Base-by-base conservation (phyloP, 2,113 vertebrate species). In the Barnardius zonarius region DNA sequence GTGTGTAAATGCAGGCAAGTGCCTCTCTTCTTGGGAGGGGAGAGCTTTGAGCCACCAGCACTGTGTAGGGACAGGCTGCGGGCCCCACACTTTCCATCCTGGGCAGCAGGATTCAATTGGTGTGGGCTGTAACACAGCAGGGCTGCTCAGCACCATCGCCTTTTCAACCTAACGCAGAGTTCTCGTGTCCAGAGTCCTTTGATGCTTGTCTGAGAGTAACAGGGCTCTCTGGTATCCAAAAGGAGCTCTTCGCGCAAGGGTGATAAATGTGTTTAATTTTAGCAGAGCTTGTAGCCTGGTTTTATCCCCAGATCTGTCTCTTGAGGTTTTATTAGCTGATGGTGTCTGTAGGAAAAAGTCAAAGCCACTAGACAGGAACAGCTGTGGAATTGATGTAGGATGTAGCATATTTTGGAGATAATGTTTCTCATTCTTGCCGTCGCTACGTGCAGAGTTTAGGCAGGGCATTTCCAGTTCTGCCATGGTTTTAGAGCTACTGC, bases 191-290 rank as follows among this genome's bases (percentile, higher is more conserved):
- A 1, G 44, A 85, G 14, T 30, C 83, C 80, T 94, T 92, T 95
- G 85, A 91, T 81, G 78, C 86, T 87, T 90, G 93, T 90, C 84
- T 80, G 91, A 87, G 82, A 92, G 70, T 37, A 54, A 57, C 81
- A 37, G 77, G 57, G 83, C 93, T 67, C 92, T 82, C 64, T 51
- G 91, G 51, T 86, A 91, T 93, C 83, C 90, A 30, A 43, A 83
- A 88, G 59, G 69, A 91, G 75, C 67, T 83, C 90, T 87, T 70
- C 10, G 2, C 9, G 11, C 19, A 94, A 91, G 88, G 93, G 83
- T 96, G 95, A 97, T 94, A 92, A 97, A 97, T 96, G 93, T 64
- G 81, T 92, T 94, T 96, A 96, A 94, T 95, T 92, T 97, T 95
- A 96, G 87, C 81, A 70, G 95, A 90, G 93, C 88, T 86, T 93